phyloP scores from a whole-genome alignment of 1,140 invertebrate species.

The Euura saliciscinereae region DNA sequence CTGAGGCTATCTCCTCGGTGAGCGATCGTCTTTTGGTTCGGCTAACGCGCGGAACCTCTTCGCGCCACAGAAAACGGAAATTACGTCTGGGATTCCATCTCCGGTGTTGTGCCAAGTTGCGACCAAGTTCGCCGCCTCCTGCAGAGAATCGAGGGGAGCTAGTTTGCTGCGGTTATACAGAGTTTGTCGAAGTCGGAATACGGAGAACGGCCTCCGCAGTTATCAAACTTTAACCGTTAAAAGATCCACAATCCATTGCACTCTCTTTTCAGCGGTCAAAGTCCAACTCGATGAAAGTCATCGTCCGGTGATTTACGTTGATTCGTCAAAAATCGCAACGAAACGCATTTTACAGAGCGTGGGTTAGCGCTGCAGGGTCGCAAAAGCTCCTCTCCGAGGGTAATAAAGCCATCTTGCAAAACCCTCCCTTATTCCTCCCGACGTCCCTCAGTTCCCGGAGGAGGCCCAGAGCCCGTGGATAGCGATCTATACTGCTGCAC shows the following conservation, averaged over 20 bases:
- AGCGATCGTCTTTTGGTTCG: slow-evolving; percentile 10
- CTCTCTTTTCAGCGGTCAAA: too few relatives aligned
- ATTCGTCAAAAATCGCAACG: too few relatives aligned
- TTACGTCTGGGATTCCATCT: slow-evolving; percentile 59
- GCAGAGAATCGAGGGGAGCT: too few relatives aligned
- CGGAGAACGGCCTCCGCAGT: neutral
- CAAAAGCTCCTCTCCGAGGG: slow-evolving; percentile 43
- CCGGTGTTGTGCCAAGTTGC: slow-evolving; percentile 55
- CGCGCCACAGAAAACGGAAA: slow-evolving; percentile 52
- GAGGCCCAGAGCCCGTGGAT: slow-evolving; percentile 36
- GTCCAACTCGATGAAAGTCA: too few relatives aligned
- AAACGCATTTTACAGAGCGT: too few relatives aligned
- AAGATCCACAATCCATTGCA: too few relatives aligned
- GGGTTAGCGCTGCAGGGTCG: too few relatives aligned
- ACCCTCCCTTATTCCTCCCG: slow-evolving; percentile 17
- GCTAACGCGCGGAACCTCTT: slow-evolving; percentile 17
- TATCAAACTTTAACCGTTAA: too few relatives aligned
- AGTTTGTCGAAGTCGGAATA: neutral
- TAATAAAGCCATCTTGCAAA: slow-evolving; percentile 56
- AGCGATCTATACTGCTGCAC: slow-evolving; percentile 54
- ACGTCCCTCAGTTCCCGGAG: slow-evolving; percentile 45
- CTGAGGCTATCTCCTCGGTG: slow-evolving; percentile 18
- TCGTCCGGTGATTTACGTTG: too few relatives aligned
- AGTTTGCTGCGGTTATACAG: too few relatives aligned
- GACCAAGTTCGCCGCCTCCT: slow-evolving; percentile 20